Percentiles rank a stretch among this genome's conserved stretches.
These are phyloP conservation scores for Patella pellucida DNA, from an alignment of 2,888 invertebrate species.

Conservation along the genomic window DNA sequence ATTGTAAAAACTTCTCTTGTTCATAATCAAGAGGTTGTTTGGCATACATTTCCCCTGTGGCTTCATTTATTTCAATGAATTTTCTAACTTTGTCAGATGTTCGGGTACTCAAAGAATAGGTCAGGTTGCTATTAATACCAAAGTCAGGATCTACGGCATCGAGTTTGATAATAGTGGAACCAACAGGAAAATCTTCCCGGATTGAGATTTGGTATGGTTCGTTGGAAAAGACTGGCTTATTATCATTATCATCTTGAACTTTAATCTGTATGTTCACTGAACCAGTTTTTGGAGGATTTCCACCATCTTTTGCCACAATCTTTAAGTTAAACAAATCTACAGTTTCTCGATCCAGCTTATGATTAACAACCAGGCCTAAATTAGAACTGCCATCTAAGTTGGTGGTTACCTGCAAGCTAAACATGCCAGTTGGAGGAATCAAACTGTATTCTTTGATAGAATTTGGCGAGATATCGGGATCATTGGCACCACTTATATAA, in stretches of 20 bases:
- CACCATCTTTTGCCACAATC: slow-evolving; percentile 59
- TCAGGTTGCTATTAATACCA: slow-evolving; percentile 80
- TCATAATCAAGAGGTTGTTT: slow-evolving; percentile 87
- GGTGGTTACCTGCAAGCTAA: slow-evolving; percentile 47
- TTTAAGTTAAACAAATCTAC: slow-evolving; percentile 53
- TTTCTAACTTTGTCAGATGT: slow-evolving; percentile 48
- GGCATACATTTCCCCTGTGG: slow-evolving; percentile 87
- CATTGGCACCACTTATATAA: slow-evolving; percentile 51
- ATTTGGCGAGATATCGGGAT: slow-evolving; percentile 52
- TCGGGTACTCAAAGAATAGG: slow-evolving; percentile 68
- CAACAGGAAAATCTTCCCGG: slow-evolving; percentile 49
- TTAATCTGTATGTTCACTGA: slow-evolving; percentile 57
- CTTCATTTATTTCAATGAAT: slow-evolving; percentile 79
- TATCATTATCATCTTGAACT: slow-evolving; percentile 60
- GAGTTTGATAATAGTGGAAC: slow-evolving; percentile 72
- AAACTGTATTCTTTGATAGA: slow-evolving; percentile 53
- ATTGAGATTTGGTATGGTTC: slow-evolving; percentile 48
- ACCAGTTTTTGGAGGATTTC: slow-evolving; percentile 52
- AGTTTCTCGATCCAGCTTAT: slow-evolving; percentile 56
- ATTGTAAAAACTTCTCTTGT: slow-evolving; percentile 79
- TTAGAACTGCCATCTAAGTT: slow-evolving; percentile 50
- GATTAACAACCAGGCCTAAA: slow-evolving; percentile 55
- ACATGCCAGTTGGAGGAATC: slow-evolving; percentile 51
- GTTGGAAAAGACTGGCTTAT: slow-evolving; percentile 51
- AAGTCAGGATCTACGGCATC: slow-evolving; percentile 87